Evolutionary conservation across 2,888 invertebrate genomes (phyloP).

Genomic region (Petrolisthes cinctipes): DNA sequence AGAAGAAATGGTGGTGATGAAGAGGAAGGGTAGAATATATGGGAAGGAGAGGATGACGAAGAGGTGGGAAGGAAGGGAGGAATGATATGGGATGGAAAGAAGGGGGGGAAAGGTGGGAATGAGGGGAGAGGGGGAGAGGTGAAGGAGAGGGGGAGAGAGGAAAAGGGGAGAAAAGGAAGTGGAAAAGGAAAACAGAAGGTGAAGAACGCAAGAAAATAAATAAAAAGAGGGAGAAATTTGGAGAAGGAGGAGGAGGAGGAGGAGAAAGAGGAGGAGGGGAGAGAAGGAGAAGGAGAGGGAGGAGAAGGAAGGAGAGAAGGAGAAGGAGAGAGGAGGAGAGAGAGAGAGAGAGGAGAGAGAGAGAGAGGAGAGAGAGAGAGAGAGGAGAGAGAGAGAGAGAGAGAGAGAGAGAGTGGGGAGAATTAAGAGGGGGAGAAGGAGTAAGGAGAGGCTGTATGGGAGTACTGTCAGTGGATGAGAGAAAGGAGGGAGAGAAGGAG

Average conservation of each 20-base stretch:
- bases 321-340: too few species aligned
- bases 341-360: neutral
- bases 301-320: too few species aligned
- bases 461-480: neutral
- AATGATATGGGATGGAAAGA: neutral
- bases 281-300: neutral
- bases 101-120: neutral
- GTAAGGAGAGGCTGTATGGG: neutral
- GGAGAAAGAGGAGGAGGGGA: neutral
- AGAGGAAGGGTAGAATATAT: neutral
- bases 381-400: neutral
- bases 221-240: neutral
- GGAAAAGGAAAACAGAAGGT: neutral
- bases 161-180: neutral
- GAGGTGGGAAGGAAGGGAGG: neutral
- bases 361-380: conserved; percentile 8
- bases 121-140: neutral
- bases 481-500: neutral
- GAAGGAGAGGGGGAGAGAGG: neutral
- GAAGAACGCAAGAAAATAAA: neutral
- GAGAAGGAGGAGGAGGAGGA: neutral
- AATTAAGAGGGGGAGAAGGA: neutral
- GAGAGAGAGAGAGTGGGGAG: neutral
- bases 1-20: neutral
- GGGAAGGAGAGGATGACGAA: neutral